Conservation (phyloP, 2,888 invertebrate species). For the Platycheirus rosarum region DNA sequence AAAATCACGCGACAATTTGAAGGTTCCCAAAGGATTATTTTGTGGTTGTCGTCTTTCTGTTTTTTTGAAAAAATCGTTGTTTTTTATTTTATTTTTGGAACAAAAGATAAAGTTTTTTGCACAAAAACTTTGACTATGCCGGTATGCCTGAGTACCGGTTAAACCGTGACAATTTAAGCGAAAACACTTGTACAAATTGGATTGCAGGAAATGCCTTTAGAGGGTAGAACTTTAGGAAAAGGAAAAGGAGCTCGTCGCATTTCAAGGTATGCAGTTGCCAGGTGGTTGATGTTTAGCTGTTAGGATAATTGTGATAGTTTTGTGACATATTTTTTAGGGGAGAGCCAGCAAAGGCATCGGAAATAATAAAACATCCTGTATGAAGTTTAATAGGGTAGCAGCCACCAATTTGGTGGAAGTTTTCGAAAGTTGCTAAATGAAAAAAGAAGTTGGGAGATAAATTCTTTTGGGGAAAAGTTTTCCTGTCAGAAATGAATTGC, state of each 20-base stretch:
- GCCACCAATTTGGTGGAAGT: background rate
- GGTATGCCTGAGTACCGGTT: conserved; percentile 38
- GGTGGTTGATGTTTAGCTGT: conserved; percentile 45
- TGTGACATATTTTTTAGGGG: conserved; percentile 40
- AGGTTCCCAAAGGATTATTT: conserved; percentile 53
- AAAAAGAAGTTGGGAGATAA: background rate
- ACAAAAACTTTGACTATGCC: conserved; percentile 49
- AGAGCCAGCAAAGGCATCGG: background rate
- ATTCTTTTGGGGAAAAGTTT: background rate
- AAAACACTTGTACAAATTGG: conserved; percentile 72
- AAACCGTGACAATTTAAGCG: conserved; percentile 70
- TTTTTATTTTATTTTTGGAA: conserved; percentile 31
- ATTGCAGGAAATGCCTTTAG: conserved; percentile 36
- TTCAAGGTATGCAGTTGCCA: conserved; percentile 30
- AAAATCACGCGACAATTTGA: conserved; percentile 70
- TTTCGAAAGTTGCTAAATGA: background rate
- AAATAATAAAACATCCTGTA: conserved; percentile 6
- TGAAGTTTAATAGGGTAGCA: conserved; percentile 28
- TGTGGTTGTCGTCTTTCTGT: background rate
- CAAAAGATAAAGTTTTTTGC: conserved; percentile 57
- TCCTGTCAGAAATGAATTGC: background rate
- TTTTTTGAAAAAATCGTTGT: conserved; percentile 9
- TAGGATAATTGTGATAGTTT: conserved; percentile 63
- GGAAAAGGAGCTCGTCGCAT: background rate
- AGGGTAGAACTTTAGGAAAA: background rate